phyloP scores from a whole-genome alignment of 2,113 vertebrate species.

The Festucalex cinctus region DNA sequence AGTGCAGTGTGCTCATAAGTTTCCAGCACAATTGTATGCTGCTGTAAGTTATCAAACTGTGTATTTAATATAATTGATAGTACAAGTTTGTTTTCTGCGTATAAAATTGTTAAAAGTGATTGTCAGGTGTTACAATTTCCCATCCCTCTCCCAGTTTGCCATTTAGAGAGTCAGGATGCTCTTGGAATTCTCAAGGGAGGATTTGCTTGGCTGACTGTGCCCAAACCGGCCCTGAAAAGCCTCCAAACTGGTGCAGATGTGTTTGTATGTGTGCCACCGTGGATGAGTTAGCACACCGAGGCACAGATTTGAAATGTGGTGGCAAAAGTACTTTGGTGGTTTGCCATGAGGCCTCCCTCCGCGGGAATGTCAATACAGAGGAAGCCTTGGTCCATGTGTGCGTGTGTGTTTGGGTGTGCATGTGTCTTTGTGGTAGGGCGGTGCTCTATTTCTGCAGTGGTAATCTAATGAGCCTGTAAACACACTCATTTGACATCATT shows the following conservation, averaged over 20 bases:
- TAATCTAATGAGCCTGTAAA: constrained; percentile 82
- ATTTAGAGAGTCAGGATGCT: constrained; percentile 33
- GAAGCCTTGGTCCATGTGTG: constrained; percentile 41
- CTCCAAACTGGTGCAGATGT: constrained; percentile 68
- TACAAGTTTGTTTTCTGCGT: no score
- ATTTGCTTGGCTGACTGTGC: constrained; percentile 57
- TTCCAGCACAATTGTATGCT: no score
- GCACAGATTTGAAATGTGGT: constrained; percentile 40
- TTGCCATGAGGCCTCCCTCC: constrained; percentile 68
- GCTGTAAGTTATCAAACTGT: no score
- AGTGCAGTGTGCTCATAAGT: no score
- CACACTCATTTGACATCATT: constrained; percentile 81
- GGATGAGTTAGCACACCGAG: constrained; percentile 45
- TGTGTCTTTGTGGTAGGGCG: constrained; percentile 56
- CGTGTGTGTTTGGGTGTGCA: constrained; percentile 39
- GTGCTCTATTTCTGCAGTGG: constrained; percentile 68
- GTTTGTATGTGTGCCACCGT: constrained; percentile 43
- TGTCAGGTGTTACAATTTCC: no score
- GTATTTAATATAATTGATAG: no score
- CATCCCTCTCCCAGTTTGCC: constrained; percentile 4
- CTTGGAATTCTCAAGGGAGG: constrained; percentile 56
- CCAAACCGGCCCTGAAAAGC: constrained; percentile 60
- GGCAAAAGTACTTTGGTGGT: constrained; percentile 61
- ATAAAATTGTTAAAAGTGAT: no score
- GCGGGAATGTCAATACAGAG: constrained; percentile 57